Evolutionary conservation across 2,888 invertebrate species (phyloP).

Genomic region (Iphiclides podalirius): DNA sequence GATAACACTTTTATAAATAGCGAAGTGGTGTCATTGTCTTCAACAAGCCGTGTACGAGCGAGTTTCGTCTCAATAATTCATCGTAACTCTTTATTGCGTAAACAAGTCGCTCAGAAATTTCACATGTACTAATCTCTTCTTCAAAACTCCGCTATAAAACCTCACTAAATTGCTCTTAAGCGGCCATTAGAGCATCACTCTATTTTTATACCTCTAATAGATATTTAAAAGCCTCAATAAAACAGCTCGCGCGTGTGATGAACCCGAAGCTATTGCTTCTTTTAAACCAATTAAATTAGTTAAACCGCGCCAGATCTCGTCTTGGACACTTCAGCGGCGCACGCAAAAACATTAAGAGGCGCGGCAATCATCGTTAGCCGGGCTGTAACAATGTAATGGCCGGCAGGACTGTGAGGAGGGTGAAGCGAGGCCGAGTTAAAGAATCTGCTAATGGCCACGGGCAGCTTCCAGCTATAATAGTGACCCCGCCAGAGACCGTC

Average conservation of each 20-base stretch:
- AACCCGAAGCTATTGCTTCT: constrained; percentile 21
- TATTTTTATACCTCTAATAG: constrained; percentile 22
- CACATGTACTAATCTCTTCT: background rate
- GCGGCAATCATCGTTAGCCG: constrained; percentile 54
- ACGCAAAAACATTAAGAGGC: constrained; percentile 28
- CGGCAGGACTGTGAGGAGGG: constrained; percentile 84
- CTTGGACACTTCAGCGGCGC: constrained; percentile 23
- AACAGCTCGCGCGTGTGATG: constrained; percentile 26
- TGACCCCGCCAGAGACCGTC: constrained; percentile 52
- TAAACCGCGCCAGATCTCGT: constrained; percentile 23
- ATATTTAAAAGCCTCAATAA: constrained; percentile 43
- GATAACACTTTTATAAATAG: background rate
- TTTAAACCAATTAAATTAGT: constrained; percentile 25
- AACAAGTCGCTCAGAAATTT: background rate
- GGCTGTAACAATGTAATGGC: constrained; percentile 82
- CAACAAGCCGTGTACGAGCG: background rate
- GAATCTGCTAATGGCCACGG: constrained; percentile 44
- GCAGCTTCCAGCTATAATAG: constrained; percentile 55
- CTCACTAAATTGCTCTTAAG: constrained; percentile 6
- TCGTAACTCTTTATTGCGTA: background rate
- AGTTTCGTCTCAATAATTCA: background rate
- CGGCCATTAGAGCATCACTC: constrained; percentile 6
- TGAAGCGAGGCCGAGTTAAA: constrained; percentile 82
- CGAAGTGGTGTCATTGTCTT: background rate
- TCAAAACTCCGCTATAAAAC: constrained; percentile 18